These are phyloP conservation scores for Micrasema longulum DNA, from an alignment of 1,140 invertebrate genomes.

Conservation along the genomic window DNA sequence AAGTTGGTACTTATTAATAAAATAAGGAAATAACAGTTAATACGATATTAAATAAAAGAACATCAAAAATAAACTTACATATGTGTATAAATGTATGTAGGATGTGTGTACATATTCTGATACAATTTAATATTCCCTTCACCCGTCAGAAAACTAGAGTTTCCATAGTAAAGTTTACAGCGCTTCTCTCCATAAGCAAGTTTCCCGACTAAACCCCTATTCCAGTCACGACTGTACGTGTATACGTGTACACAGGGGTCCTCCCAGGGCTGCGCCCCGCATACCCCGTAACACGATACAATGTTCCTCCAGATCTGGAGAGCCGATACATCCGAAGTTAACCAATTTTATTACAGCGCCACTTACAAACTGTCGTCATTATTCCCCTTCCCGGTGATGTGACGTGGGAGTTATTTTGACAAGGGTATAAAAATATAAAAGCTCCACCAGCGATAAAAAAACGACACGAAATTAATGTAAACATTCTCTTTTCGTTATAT, in stretches of 20 bases:
- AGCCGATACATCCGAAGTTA: slow-evolving; percentile 14
- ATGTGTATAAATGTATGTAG: no score
- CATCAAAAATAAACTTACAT: no score
- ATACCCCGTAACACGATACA: slow-evolving; percentile 16
- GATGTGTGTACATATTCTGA: no score
- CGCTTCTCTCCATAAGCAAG: background rate
- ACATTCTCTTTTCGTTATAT: slow-evolving; percentile 30
- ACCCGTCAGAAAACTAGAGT: no score
- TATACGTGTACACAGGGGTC: background rate
- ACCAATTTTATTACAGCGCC: slow-evolving; percentile 29
- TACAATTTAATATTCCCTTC: no score
- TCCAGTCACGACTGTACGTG: slow-evolving; percentile 29
- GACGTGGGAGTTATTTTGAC: slow-evolving; percentile 49
- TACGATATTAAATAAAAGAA: no score
- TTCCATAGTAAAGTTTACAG: background rate
- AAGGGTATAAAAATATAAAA: slow-evolving; percentile 42
- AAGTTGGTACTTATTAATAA: no score
- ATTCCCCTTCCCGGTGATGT: slow-evolving; percentile 20
- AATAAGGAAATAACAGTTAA: no score
- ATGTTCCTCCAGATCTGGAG: background rate
- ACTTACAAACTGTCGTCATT: slow-evolving; percentile 39
- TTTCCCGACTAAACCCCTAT: slow-evolving; percentile 13
- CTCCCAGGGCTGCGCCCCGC: background rate
- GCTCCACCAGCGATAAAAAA: slow-evolving; percentile 30
- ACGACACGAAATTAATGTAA: slow-evolving; percentile 30